A percentile compares a stretch with the other conserved stretches of the same genome.
These are phyloP conservation scores for Centropus unirufus DNA, from an alignment of 2,113 vertebrate genomes.

Conservation along the genomic window DNA sequence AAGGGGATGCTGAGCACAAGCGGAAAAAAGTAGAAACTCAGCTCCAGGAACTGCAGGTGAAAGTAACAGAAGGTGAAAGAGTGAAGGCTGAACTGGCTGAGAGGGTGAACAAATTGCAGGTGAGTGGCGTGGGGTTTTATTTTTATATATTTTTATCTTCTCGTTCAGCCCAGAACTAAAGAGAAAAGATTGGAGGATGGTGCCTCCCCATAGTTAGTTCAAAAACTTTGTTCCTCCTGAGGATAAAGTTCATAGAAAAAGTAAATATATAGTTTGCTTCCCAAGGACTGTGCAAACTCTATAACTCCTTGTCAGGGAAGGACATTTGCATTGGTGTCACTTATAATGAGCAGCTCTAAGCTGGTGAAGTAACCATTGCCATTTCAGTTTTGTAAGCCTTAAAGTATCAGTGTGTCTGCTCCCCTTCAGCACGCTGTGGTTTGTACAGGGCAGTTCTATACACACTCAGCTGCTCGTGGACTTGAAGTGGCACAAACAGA, in stretches of 20 bases:
- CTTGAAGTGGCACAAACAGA: background rate
- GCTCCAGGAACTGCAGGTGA: slow-evolving; percentile 92
- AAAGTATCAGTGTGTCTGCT: background rate
- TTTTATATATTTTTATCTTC: background rate
- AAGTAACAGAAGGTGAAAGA: slow-evolving; percentile 87
- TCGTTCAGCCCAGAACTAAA: background rate
- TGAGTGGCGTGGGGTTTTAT: slow-evolving; percentile 43
- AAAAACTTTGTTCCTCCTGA: background rate
- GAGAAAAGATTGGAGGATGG: background rate
- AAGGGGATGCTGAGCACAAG: slow-evolving; percentile 92
- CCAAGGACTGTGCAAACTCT: background rate
- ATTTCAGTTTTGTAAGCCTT: background rate
- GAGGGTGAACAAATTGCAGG: slow-evolving; percentile 89
- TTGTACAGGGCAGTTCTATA: background rate
- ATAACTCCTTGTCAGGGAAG: background rate
- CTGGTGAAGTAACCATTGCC: background rate
- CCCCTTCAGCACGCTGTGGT: background rate
- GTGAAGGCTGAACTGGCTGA: slow-evolving; percentile 85
- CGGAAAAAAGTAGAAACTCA: slow-evolving; percentile 91
- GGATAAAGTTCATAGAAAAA: background rate
- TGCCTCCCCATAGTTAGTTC: background rate
- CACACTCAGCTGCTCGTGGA: background rate
- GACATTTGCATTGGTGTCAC: background rate
- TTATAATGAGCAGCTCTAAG: background rate
- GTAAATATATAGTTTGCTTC: background rate